Percentiles rank a stretch among this genome's conserved stretches.
These are phyloP conservation scores for Micromussa lordhowensis DNA, from an alignment of 92 coral and sea anemone genomes.

Conservation along the genomic window DNA sequence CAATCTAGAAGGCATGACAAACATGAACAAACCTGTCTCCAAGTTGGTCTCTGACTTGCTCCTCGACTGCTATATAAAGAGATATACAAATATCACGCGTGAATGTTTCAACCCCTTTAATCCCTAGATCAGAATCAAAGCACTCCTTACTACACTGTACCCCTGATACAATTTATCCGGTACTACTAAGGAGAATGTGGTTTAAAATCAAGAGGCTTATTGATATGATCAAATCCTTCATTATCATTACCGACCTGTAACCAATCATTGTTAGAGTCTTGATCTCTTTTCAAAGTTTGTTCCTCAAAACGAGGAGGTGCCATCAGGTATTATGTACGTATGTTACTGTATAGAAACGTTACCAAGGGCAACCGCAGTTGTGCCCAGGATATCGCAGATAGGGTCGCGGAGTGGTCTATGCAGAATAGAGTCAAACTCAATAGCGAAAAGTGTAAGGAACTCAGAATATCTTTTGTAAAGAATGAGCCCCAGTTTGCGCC, in stretches of 20 bases:
- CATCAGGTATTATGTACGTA: too few relatives aligned
- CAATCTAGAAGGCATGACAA: background rate
- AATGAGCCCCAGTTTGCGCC: too few relatives aligned
- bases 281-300: background rate
- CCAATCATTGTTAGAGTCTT: background rate
- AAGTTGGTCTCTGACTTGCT: constrained; percentile 71
- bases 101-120: background rate
- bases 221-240: background rate
- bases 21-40: constrained; percentile 82
- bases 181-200: background rate
- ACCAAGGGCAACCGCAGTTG: too few relatives aligned
- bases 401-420: too few relatives aligned
- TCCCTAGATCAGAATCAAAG: background rate
- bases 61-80: constrained; percentile 65
- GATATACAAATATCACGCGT: too few relatives aligned
- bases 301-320: too few relatives aligned
- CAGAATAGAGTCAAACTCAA: too few relatives aligned
- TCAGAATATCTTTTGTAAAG: too few relatives aligned
- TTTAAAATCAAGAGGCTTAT: background rate
- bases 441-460: too few relatives aligned
- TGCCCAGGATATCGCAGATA: too few relatives aligned
- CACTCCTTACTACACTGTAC: background rate
- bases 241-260: background rate
- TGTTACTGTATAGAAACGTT: too few relatives aligned
- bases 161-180: background rate